phyloP scores from a whole-genome alignment of 1,140 invertebrate genomes.

The Drosophila murphyi region DNA sequence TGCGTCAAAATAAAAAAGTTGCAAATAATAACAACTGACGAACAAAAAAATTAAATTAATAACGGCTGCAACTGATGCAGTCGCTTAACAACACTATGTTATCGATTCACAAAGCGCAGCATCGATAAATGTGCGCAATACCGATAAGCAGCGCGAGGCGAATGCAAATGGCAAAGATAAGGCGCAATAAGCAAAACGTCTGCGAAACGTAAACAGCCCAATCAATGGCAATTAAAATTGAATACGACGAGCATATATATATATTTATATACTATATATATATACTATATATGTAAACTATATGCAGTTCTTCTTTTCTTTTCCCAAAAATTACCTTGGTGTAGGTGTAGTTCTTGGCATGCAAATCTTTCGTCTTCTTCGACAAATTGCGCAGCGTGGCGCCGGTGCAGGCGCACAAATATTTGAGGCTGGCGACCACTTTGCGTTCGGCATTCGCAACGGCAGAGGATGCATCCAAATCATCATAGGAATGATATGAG shows the following conservation, averaged over 20 bases:
- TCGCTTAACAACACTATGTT: slow-evolving; percentile 4
- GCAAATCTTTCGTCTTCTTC: slow-evolving; percentile 81
- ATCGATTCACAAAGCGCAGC: background rate
- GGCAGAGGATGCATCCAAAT: slow-evolving; percentile 68
- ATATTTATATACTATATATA: background rate
- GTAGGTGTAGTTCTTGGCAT: slow-evolving; percentile 81
- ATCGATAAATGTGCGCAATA: background rate
- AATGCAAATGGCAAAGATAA: background rate
- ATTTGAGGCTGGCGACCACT: slow-evolving; percentile 78
- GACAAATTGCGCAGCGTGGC: slow-evolving; percentile 79
- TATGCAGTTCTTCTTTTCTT: slow-evolving; percentile 12
- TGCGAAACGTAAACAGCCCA: slow-evolving; percentile 37
- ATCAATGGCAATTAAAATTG: slow-evolving; percentile 20
- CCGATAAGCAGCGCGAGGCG: slow-evolving; percentile 42
- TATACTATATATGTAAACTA: background rate
- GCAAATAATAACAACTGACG: slow-evolving; percentile 14
- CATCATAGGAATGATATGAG: slow-evolving; percentile 79
- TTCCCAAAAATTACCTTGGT: slow-evolving; percentile 69
- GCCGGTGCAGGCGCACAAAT: slow-evolving; percentile 78
- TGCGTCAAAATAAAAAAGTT: slow-evolving; percentile 60
- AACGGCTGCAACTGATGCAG: slow-evolving; percentile 9
- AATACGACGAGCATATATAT: slow-evolving; percentile 2
- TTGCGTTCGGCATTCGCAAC: slow-evolving; percentile 71
- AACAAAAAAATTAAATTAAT: background rate
- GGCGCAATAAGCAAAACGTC: background rate